These are phyloP conservation scores for Boloria euphrosyne DNA, from an alignment of 2,888 invertebrate species.

Conservation along the genomic window DNA sequence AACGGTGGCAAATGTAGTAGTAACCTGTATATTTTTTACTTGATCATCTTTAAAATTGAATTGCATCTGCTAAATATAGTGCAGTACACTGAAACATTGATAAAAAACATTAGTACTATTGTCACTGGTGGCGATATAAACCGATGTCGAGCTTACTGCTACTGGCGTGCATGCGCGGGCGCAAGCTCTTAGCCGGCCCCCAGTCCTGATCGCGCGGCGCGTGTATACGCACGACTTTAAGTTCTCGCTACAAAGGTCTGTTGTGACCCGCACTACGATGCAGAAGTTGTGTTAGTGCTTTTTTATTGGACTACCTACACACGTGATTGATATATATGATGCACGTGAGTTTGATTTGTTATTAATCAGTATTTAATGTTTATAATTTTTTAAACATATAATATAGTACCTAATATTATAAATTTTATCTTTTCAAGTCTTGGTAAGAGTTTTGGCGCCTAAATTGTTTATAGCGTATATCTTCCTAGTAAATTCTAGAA, in stretches of 20 bases:
- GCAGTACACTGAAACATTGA: conserved; percentile 19
- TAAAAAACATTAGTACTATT: conserved; percentile 29
- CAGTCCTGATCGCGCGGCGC: conserved; percentile 58
- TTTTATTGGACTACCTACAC: conserved; percentile 47
- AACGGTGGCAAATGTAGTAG: conserved; percentile 19
- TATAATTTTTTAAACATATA: too few species aligned
- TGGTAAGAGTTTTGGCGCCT: too few species aligned
- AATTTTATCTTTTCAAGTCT: too few species aligned
- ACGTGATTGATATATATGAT: conserved; percentile 57
- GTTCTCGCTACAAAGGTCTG: conserved; percentile 55
- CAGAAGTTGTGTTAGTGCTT: conserved; percentile 61
- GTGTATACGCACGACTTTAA: conserved; percentile 51
- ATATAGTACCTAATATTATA: too few species aligned
- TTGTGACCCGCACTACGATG: conserved; percentile 58
- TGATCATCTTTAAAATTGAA: conserved; percentile 13
- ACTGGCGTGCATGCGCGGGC: conserved; percentile 41
- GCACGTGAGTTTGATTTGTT: conserved; percentile 65
- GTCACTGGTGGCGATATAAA: conserved; percentile 27
- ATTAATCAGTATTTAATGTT: background rate
- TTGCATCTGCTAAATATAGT: conserved; percentile 33
- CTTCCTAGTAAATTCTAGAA: too few species aligned
- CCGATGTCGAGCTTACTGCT: conserved; percentile 20
- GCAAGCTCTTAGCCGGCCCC: conserved; percentile 37
- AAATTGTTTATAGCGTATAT: too few species aligned
- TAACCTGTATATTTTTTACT: conserved; percentile 25